A percentile compares a stretch with the other conserved stretches of the same genome.
Conservation (phyloP, 2,888 invertebrate genomes). For the Cyclophora punctaria region DNA sequence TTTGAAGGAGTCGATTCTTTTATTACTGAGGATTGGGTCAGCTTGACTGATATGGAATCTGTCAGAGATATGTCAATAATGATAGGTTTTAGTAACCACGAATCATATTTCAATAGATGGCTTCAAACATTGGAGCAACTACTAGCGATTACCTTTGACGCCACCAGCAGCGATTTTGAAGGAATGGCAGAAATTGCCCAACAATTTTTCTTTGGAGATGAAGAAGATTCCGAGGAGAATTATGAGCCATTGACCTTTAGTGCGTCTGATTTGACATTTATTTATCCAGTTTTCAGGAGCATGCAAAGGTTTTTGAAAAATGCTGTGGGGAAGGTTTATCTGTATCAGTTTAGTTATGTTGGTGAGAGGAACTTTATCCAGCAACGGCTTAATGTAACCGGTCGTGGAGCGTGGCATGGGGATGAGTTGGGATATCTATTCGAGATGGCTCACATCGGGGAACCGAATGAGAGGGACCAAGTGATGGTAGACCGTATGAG, state of each 20-base stretch:
- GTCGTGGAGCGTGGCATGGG: slow-evolving; percentile 27
- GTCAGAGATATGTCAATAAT: slow-evolving; percentile 25
- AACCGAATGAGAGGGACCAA: slow-evolving; percentile 24
- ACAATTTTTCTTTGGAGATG: slow-evolving; percentile 29
- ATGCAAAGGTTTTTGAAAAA: slow-evolving; percentile 23
- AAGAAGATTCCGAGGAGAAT: slow-evolving; percentile 12
- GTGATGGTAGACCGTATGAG: slow-evolving; percentile 26
- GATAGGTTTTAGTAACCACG: slow-evolving; percentile 28
- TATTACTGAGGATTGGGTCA: slow-evolving; percentile 21
- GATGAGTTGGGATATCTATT: slow-evolving; percentile 39
- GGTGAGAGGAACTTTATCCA: slow-evolving; percentile 29
- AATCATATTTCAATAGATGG: slow-evolving; percentile 4
- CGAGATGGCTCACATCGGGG: slow-evolving; percentile 17
- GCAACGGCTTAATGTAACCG: slow-evolving; percentile 19
- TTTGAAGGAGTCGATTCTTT: slow-evolving; percentile 30
- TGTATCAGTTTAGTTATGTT: slow-evolving; percentile 31
- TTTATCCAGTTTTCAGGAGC: slow-evolving; percentile 26
- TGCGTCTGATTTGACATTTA: slow-evolving; percentile 26
- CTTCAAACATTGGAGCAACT: slow-evolving; percentile 4
- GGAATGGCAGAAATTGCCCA: slow-evolving; percentile 17
- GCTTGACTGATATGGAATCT: slow-evolving; percentile 15
- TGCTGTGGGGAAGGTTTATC: slow-evolving; percentile 21
- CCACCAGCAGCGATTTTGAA: slow-evolving; percentile 15
- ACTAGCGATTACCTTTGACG: slow-evolving; percentile 16
- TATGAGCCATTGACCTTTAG: slow-evolving; percentile 21